These are phyloP conservation scores for Oryzias javanicus DNA, from an alignment of 2,113 vertebrate species.

Conservation along the genomic window DNA sequence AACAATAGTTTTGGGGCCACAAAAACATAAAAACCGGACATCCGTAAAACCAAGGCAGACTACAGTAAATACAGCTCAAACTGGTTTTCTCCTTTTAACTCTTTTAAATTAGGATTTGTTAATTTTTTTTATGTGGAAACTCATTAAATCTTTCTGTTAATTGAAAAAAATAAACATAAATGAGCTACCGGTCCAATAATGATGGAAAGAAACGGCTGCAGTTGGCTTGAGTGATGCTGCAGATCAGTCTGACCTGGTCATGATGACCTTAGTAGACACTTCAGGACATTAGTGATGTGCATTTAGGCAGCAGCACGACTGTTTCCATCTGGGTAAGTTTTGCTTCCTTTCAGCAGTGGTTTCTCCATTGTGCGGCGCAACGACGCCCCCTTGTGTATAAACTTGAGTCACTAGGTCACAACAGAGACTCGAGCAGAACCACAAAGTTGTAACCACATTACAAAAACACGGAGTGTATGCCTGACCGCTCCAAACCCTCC, in stretches of 20 bases:
- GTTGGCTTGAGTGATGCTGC: too few relatives aligned
- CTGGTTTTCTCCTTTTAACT: constrained; percentile 1
- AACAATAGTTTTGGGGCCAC: constrained; percentile 2
- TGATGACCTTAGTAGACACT: background rate
- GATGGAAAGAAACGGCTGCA: constrained; percentile 4
- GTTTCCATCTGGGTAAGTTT: constrained; percentile 5
- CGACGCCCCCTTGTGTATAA: constrained; percentile 36
- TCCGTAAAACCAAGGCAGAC: constrained; percentile 17
- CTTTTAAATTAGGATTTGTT: constrained; percentile 2
- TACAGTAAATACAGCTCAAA: constrained; percentile 16
- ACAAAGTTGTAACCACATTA: constrained; percentile 18
- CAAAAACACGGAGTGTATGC: constrained; percentile 48
- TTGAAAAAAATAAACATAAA: too few relatives aligned
- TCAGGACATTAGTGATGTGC: constrained; percentile 15
- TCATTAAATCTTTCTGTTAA: constrained; percentile 11
- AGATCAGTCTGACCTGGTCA: too few relatives aligned
- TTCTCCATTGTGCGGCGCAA: constrained; percentile 19
- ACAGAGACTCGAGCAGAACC: constrained; percentile 37
- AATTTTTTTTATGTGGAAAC: constrained; percentile 10
- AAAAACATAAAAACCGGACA: constrained; percentile 3
- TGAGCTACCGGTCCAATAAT: background rate
- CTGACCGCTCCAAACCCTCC: background rate
- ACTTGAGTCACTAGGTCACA: constrained; percentile 12
- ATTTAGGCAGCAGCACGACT: constrained; percentile 6
- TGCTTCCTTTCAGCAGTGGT: background rate